Evolutionary conservation across 2,888 invertebrate genomes (phyloP).

Genomic region (Nephrocerus scutellatus): DNA sequence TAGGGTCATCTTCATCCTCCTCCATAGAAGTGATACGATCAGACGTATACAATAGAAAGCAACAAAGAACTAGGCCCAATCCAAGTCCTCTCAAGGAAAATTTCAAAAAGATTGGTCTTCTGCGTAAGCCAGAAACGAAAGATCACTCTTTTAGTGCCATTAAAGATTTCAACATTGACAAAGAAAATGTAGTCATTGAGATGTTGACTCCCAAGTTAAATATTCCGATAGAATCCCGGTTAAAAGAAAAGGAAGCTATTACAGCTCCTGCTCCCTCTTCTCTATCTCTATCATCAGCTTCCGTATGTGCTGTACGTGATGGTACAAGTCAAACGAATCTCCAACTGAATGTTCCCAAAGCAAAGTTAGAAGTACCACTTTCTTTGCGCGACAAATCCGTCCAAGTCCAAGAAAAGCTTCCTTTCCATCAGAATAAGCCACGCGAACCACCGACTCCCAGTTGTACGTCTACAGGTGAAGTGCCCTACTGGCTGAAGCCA

Average conservation of each 20-base stretch:
- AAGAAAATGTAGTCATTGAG: slow-evolving; percentile 28
- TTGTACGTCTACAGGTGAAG: slow-evolving; percentile 16
- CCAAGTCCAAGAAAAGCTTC: not conserved
- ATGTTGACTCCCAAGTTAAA: slow-evolving; percentile 20
- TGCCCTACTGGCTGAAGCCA: slow-evolving; percentile 44
- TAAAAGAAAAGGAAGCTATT: slow-evolving; percentile 11
- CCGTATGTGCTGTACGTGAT: no score
- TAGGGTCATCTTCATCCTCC: not conserved
- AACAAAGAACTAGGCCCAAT: not conserved
- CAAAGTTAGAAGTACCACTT: not conserved
- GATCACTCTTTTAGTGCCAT: slow-evolving; percentile 28
- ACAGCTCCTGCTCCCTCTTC: slow-evolving; percentile 9
- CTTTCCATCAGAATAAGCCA: not conserved
- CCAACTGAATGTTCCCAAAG: not conserved
- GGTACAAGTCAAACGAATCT: no score
- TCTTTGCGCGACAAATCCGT: slow-evolving; percentile 3
- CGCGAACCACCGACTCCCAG: not conserved
- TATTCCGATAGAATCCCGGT: slow-evolving; percentile 12
- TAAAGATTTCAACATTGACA: slow-evolving; percentile 26
- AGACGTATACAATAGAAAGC: not conserved
- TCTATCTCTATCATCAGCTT: no score
- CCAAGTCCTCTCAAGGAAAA: slow-evolving; percentile 21
- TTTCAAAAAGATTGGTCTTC: slow-evolving; percentile 31
- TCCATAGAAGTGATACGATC: not conserved
- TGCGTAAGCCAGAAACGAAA: slow-evolving; percentile 28